Evolutionary conservation across 2,113 vertebrate genomes (phyloP).

Genomic region (Platysternon megacephalum): DNA sequence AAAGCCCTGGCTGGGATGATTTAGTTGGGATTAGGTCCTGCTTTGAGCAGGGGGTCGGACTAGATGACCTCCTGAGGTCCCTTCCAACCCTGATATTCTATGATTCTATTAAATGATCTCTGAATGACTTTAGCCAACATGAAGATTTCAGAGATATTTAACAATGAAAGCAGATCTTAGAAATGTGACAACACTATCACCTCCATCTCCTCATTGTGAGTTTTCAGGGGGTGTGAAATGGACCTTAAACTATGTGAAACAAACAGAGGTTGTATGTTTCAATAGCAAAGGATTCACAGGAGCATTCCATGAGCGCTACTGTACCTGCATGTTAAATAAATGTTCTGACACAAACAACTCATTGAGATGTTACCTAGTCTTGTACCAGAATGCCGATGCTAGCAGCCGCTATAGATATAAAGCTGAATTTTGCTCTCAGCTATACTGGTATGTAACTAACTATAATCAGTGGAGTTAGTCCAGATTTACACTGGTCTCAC

Average conservation of each 20-base stretch:
- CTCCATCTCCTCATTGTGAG: background rate
- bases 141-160: background rate
- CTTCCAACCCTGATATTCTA: no score
- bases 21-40: no score
- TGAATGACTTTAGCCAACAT: background rate
- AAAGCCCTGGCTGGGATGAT: no score
- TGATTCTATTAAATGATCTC: no score
- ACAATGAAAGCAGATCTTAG: background rate
- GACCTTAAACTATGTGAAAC: background rate
- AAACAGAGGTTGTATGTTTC: background rate
- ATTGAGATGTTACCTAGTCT: background rate
- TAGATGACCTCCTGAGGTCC: no score
- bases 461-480: background rate
- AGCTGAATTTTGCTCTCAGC: background rate
- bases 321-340: background rate
- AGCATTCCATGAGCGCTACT: background rate
- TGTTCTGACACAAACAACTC: background rate
- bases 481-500: background rate
- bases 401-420: background rate
- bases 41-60: no score
- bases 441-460: background rate
- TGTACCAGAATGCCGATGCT: background rate
- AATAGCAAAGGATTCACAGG: background rate
- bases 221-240: background rate
- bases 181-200: background rate